A percentile compares a stretch with the other conserved stretches of the same genome.
These are phyloP conservation scores for Tachycineta bicolor DNA, from an alignment of 2,113 vertebrate genomes.

Conservation along the genomic window DNA sequence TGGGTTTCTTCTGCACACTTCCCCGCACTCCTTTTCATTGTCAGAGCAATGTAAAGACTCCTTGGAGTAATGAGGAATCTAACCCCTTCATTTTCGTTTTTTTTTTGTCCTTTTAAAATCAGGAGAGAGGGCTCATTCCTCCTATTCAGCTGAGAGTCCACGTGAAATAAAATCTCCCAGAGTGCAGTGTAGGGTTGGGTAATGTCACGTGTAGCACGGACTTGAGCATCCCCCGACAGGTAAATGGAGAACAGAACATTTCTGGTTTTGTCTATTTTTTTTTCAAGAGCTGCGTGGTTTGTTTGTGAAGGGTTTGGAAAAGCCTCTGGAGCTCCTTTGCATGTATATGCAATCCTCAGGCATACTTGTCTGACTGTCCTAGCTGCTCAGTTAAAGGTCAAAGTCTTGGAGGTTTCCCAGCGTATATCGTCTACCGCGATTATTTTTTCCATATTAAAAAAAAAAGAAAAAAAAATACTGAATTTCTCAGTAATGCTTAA, in stretches of 20 bases:
- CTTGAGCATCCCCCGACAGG: conserved; percentile 20
- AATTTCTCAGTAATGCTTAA: background rate
- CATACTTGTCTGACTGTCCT: conserved; percentile 14
- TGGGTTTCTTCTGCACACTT: background rate
- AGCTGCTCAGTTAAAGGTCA: conserved; percentile 52
- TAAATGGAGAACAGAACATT: background rate
- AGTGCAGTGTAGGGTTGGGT: background rate
- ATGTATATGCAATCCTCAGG: background rate
- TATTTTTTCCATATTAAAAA: conserved; percentile 10
- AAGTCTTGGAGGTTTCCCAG: conserved; percentile 45
- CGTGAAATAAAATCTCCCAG: background rate
- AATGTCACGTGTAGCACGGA: background rate
- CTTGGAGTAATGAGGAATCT: background rate
- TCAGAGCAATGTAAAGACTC: background rate
- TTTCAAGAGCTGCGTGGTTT: background rate
- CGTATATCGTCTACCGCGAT: background rate
- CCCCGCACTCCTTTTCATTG: background rate
- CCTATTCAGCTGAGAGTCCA: background rate
- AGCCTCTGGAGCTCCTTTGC: conserved; percentile 15
- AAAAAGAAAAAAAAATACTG: background rate
- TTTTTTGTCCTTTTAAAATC: background rate
- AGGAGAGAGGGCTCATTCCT: background rate
- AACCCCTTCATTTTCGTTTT: background rate
- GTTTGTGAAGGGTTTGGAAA: conserved; percentile 16
- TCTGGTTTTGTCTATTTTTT: background rate